phyloP scores from a whole-genome alignment of 2,888 invertebrate genomes.

The Tetramorium bicarinatum region DNA sequence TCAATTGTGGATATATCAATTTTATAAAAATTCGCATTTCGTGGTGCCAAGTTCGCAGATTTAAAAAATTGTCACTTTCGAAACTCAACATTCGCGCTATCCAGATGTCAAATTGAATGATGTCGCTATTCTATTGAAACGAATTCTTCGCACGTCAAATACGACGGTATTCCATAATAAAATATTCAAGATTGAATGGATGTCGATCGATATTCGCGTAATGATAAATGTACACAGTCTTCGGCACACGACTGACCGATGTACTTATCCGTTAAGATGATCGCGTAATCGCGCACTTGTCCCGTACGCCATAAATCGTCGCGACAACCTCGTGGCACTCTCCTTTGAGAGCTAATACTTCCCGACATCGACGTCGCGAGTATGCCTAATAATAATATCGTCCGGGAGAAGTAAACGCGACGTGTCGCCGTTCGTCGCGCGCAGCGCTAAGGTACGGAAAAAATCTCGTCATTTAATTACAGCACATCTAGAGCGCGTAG shows the following conservation, averaged over 20 bases:
- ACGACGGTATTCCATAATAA: slow-evolving; percentile 3
- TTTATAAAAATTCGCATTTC: too few species aligned
- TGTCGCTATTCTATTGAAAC: not conserved
- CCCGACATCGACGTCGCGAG: slow-evolving; percentile 34
- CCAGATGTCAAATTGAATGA: slow-evolving; percentile 1
- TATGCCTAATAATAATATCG: slow-evolving; percentile 28
- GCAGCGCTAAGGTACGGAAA: slow-evolving; percentile 52
- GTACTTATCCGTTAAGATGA: slow-evolving; percentile 54
- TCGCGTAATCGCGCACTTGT: slow-evolving; percentile 64
- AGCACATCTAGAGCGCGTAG: slow-evolving; percentile 43
- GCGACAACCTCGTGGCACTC: slow-evolving; percentile 42
- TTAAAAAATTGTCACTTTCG: not conserved
- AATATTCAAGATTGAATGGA: slow-evolving; percentile 31
- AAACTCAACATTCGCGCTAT: not conserved
- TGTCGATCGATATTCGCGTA: slow-evolving; percentile 49
- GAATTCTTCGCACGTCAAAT: not conserved
- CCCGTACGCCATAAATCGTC: slow-evolving; percentile 64
- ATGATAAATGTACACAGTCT: slow-evolving; percentile 28
- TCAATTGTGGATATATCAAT: too few species aligned
- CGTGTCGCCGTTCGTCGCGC: not conserved
- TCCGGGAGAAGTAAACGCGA: slow-evolving; percentile 21
- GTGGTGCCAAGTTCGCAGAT: too few species aligned
- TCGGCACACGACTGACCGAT: slow-evolving; percentile 4
- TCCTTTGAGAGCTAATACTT: slow-evolving; percentile 53
- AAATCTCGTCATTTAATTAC: slow-evolving; percentile 67